These are phyloP conservation scores for Geopemphigus sp. DNA, from an alignment of 1,140 invertebrate genomes.

Conservation along the genomic window DNA sequence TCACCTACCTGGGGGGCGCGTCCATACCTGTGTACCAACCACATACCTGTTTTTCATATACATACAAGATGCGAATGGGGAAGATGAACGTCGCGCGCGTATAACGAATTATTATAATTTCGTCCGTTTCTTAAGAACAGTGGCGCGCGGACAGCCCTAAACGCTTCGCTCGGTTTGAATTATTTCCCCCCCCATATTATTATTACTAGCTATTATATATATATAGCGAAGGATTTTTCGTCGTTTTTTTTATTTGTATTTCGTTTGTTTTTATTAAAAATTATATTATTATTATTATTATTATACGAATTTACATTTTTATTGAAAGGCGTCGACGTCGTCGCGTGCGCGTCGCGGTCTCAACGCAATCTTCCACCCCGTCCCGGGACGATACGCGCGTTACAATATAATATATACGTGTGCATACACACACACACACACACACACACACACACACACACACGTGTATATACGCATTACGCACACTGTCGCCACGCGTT, in stretches of 20 bases:
- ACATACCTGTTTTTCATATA: too few species aligned
- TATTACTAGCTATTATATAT: not conserved
- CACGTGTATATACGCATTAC: not conserved
- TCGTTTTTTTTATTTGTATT: not conserved
- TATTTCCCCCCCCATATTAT: not conserved
- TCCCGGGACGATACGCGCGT: not conserved
- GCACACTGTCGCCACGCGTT: conserved; percentile 32
- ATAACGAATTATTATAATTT: conserved; percentile 15
- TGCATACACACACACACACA: too few species aligned
- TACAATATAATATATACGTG: not conserved
- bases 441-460: too few species aligned
- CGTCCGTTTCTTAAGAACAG: not conserved
- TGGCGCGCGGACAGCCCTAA: not conserved
- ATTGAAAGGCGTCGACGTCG: conserved; percentile 33
- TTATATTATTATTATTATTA: conserved; percentile 27
- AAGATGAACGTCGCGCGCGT: not conserved
- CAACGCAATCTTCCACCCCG: not conserved
- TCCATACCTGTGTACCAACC: too few species aligned
- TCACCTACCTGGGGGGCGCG: too few species aligned
- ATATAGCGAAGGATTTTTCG: not conserved
- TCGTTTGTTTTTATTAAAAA: conserved; percentile 37
- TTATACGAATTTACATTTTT: conserved; percentile 48
- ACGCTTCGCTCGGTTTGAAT: not conserved
- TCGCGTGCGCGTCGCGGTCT: not conserved
- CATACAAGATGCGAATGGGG: too few species aligned